phyloP scores from a whole-genome alignment of 2,113 vertebrate species.

The Oenanthe oenanthe region DNA sequence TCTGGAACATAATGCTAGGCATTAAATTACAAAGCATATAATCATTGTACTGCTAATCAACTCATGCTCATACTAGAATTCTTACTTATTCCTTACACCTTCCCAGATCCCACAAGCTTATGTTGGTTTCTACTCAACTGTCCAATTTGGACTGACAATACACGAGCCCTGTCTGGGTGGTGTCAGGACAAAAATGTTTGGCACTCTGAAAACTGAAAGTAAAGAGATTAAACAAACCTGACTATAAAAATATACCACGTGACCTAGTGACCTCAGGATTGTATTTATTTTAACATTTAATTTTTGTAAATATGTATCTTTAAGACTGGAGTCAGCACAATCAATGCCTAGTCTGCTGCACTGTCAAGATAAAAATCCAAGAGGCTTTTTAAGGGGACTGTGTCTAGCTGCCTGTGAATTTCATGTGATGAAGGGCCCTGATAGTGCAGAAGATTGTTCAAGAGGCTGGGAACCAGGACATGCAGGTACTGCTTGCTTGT shows the following conservation, averaged over 20 bases:
- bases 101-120: not conserved
- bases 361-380: slow-evolving; percentile 5
- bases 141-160: not conserved
- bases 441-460: not conserved
- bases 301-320: not conserved
- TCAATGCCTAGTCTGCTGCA: not conserved
- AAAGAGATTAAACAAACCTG: not conserved
- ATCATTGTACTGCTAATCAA: slow-evolving; percentile 39
- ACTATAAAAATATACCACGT: not conserved
- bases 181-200: not conserved
- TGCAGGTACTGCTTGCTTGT: not conserved
- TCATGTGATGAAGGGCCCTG: not conserved
- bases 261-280: not conserved
- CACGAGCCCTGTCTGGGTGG: not conserved
- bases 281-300: slow-evolving; percentile 22
- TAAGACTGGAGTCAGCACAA: not conserved
- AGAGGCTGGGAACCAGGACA: not conserved
- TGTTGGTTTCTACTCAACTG: not conserved
- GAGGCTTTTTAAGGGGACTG: not conserved
- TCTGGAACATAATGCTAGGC: slow-evolving; percentile 33
- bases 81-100: slow-evolving; percentile 10
- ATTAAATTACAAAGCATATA: slow-evolving; percentile 48
- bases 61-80: not conserved
- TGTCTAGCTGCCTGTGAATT: not conserved
- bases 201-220: not conserved